Percentiles rank a stretch among this genome's conserved stretches.
phyloP scores from a whole-genome alignment of 2,113 vertebrate genomes.

The Epinephelus moara region DNA sequence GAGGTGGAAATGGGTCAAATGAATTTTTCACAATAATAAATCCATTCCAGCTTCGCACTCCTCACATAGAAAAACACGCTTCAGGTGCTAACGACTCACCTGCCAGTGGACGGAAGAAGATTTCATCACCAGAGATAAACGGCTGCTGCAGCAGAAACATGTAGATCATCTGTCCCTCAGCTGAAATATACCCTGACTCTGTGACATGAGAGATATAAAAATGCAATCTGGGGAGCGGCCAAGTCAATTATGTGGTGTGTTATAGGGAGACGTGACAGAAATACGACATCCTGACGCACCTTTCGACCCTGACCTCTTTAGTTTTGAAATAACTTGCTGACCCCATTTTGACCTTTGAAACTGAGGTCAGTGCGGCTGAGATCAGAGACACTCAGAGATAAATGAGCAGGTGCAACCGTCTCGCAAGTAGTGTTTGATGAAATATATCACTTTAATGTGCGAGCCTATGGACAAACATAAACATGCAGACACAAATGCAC shows the following conservation, averaged over 20 bases:
- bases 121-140: constrained; percentile 11
- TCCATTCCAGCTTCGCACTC: not conserved
- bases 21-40: constrained; percentile 17
- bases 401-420: constrained; percentile 34
- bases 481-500: not conserved
- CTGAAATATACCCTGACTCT: constrained; percentile 47
- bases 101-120: constrained; percentile 13
- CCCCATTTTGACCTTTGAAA: constrained; percentile 50
- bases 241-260: constrained; percentile 53
- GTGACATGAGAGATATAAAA: constrained; percentile 59
- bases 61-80: not conserved
- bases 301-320: constrained; percentile 59
- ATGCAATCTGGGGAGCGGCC: constrained; percentile 37
- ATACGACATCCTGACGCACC: constrained; percentile 46
- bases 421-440: constrained; percentile 11
- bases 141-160: constrained; percentile 29
- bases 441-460: constrained; percentile 56
- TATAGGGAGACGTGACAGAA: constrained; percentile 55
- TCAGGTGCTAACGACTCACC: constrained; percentile 9
- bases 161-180: constrained; percentile 43
- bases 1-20: constrained; percentile 23
- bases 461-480: not conserved
- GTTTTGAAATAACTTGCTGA: constrained; percentile 61
- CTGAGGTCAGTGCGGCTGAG: constrained; percentile 32
- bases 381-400: constrained; percentile 32